Evolutionary conservation across 2,888 invertebrate species (phyloP), one percentile per base, ranked within the genome.

Genomic region (Galeruca laticollis): DNA sequence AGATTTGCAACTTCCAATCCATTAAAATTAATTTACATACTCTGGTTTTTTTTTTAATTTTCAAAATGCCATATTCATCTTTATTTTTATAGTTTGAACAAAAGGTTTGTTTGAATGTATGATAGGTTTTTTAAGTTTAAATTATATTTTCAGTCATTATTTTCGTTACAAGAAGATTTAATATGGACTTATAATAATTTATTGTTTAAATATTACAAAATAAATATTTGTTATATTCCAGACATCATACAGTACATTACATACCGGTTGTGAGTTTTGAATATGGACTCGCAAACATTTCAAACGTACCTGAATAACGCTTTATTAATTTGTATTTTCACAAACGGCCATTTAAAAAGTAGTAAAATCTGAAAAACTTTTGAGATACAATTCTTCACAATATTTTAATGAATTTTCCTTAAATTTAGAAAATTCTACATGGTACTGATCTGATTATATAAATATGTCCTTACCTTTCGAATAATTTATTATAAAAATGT

Each of bases 301-400:
- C 69, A 75, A 82, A 75, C 79, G 85, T 85, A 85, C 85, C 85
- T 85, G 85, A 85, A 78, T 83, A 83, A 84, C 82, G 83, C 84
- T 84, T 83, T 84, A 84, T 81, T 77, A 78, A 76, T 80, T 60
- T 20, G 69, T 71, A 73, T 74, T 71, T 73, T 74, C 75, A 73
- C 71, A 73, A 75, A 74, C 69, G 68, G 73, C 75, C 76, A 73
- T 75, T 78, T 72, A 69, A 77, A 78, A 76, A 73, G 69, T 75
- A 76, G 75, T 75, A 73, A 69, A 69, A 65, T 69, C 69, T 69
- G 72, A 75, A 73, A 73, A 74, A 70, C 73, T 77, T 75, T 71
- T 73, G 76, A 78, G 78, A 79, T 81, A 80, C 80, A 79, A 73
- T 78, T 79, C 73, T 79, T 73, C 76, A 74, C 47, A 56, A 70